Conservation (phyloP, 2,888 invertebrate species). For the Drosophila tripunctata region DNA sequence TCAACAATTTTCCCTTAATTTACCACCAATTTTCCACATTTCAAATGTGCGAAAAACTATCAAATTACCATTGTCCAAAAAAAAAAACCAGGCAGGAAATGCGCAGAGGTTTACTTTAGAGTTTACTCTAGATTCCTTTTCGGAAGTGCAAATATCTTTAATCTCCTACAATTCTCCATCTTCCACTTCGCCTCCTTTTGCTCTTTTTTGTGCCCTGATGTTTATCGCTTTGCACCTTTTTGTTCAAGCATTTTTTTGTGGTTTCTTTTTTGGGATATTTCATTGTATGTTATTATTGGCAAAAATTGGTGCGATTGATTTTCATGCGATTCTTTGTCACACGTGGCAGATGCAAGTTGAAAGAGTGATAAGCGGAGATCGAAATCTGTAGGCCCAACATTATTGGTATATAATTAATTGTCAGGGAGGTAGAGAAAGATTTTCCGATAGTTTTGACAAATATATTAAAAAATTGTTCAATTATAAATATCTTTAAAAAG, state of each 20-base stretch:
- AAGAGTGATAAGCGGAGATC: not conserved
- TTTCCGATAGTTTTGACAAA: too few species aligned
- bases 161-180: not conserved
- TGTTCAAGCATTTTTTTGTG: constrained; percentile 14
- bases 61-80: constrained; percentile 52
- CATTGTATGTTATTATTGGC: constrained; percentile 8
- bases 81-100: constrained; percentile 61
- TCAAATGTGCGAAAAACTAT: constrained; percentile 76
- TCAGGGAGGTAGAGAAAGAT: too few species aligned
- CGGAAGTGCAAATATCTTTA: constrained; percentile 66
- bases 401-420: too few species aligned
- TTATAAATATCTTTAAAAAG: too few species aligned
- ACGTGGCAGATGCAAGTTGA: constrained; percentile 45
- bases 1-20: constrained; percentile 24
- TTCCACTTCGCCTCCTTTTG: not conserved
- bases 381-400: too few species aligned
- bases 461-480: too few species aligned
- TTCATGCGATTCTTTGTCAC: constrained; percentile 38
- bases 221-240: constrained; percentile 37
- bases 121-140: constrained; percentile 17
- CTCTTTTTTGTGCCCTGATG: constrained; percentile 10
- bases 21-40: not conserved
- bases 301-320: constrained; percentile 70
- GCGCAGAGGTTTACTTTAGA: constrained; percentile 34
- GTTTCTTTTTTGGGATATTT: constrained; percentile 22